Evolutionary conservation across 2,113 vertebrate genomes (phyloP).

Genomic region (Peucedramus taeniatus): DNA sequence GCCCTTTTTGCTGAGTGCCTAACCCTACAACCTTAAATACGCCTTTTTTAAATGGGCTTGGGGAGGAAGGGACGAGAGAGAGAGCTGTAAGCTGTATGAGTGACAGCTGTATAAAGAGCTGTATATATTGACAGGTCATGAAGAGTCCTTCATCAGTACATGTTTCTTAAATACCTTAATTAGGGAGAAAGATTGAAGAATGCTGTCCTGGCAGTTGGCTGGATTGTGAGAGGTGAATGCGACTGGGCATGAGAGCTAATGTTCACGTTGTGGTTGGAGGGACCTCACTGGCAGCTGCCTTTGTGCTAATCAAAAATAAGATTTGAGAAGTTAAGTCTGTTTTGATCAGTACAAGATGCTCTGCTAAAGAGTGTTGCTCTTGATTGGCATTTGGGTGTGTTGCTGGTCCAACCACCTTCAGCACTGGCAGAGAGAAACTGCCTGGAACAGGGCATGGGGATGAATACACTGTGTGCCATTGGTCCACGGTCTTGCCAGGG

Average conservation of each 20-base stretch:
- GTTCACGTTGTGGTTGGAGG: neutral
- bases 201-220: neutral
- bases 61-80: neutral
- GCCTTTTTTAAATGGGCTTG: neutral
- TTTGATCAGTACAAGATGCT: neutral
- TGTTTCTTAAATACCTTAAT: neutral
- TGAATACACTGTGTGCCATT: neutral
- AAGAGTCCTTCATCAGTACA: neutral
- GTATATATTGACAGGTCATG: neutral
- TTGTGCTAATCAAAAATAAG: neutral
- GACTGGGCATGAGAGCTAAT: neutral
- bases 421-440: neutral
- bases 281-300: neutral
- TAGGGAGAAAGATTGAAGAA: neutral
- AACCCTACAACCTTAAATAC: neutral
- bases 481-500: fast-evolving
- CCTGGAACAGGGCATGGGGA: fast-evolving
- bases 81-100: neutral
- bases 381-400: neutral
- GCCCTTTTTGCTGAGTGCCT: neutral
- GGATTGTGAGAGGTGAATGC: fast-evolving
- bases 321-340: neutral
- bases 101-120: neutral
- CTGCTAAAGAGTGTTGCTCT: neutral
- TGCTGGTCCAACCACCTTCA: neutral